Percentiles rank a stretch among this genome's conserved stretches.
Conservation (phyloP, 2,113 vertebrate genomes). For the Meriones unguiculatus region DNA sequence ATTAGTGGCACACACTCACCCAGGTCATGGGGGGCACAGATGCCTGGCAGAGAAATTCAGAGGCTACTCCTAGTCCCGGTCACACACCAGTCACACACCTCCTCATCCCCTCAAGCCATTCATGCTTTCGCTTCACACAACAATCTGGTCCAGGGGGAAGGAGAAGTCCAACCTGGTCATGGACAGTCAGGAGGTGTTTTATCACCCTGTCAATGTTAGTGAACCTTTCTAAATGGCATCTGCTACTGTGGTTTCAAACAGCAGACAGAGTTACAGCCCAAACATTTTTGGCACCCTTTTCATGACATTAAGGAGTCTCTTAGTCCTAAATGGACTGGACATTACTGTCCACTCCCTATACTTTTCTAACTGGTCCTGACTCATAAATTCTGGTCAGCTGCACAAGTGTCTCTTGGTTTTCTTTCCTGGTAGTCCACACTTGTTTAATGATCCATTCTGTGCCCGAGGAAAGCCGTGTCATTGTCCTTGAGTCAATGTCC, state of each 20-base stretch:
- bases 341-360: background rate
- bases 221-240: background rate
- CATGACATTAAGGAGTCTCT: background rate
- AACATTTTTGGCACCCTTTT: background rate
- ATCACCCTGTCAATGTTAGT: background rate
- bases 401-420: constrained; percentile 66
- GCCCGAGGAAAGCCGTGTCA: constrained; percentile 1
- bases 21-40: background rate
- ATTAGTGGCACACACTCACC: no score
- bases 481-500: background rate
- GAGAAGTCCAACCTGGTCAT: background rate
- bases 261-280: background rate
- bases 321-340: background rate
- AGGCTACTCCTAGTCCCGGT: background rate
- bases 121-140: background rate
- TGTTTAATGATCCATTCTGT: constrained; percentile 41
- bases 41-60: background rate
- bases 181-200: background rate
- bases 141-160: background rate
- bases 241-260: background rate
- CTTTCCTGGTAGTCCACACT: constrained; percentile 44
- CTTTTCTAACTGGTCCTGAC: background rate
- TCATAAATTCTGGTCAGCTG: background rate
- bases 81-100: background rate
- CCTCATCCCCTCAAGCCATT: background rate